Evolutionary conservation across 2,888 invertebrate species (phyloP).

Genomic region (Acrobasis consociella): DNA sequence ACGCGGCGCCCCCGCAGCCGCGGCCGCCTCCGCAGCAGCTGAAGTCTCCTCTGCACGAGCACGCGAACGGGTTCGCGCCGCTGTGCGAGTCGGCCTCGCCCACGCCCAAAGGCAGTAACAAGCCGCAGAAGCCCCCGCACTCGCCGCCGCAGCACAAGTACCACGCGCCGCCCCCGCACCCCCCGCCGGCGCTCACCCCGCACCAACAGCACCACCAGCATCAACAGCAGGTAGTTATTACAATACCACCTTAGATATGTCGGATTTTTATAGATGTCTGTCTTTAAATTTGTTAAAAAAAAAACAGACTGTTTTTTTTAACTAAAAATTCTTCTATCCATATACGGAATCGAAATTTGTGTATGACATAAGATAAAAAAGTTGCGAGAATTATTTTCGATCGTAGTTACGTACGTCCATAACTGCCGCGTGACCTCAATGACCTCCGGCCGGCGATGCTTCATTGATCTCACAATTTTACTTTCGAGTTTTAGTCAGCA

Average conservation of each 20-base stretch:
- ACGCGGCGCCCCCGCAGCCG: constrained; percentile 66
- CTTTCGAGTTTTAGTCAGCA: too few relatives aligned
- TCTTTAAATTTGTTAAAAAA: too few relatives aligned
- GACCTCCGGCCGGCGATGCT: too few relatives aligned
- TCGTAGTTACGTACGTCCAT: too few relatives aligned
- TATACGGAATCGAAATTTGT: too few relatives aligned
- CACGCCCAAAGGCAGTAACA: constrained; percentile 69
- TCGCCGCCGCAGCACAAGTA: constrained; percentile 79
- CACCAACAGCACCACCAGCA: constrained; percentile 69
- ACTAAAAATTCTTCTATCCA: too few relatives aligned
- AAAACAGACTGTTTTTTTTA: too few relatives aligned
- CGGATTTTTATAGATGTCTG: too few relatives aligned
- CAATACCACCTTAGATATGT: background rate
- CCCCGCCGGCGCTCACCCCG: constrained; percentile 62
- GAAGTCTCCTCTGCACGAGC: constrained; percentile 83
- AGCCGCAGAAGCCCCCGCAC: constrained; percentile 71
- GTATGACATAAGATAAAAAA: too few relatives aligned
- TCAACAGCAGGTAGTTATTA: constrained; percentile 35
- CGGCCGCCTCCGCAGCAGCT: constrained; percentile 78
- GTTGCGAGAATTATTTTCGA: too few relatives aligned
- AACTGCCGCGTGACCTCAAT: too few relatives aligned
- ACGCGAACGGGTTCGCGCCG: constrained; percentile 80
- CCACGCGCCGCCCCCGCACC: constrained; percentile 68
- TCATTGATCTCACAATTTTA: too few relatives aligned
- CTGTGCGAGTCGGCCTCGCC: constrained; percentile 84